A percentile compares a stretch with the other conserved stretches of the same genome.
Evolutionary conservation across 2,113 vertebrate genomes (phyloP).

Genomic region (Poicephalus meyeri): DNA sequence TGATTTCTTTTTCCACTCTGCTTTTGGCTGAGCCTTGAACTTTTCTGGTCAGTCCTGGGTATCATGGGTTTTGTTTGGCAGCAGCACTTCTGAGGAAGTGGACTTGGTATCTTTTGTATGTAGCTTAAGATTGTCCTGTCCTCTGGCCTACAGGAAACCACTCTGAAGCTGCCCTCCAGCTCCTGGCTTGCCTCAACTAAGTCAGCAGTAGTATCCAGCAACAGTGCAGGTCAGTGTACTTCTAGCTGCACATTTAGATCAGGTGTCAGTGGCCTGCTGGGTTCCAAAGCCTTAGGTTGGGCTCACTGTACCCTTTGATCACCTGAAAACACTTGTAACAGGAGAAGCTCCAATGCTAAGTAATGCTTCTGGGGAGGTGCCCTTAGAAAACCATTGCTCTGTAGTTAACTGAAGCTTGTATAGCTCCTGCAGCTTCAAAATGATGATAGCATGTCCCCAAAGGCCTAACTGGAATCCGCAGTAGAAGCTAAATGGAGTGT

Average conservation of each 20-base stretch:
- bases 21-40: background rate
- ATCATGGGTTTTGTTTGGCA: background rate
- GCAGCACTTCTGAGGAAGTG: background rate
- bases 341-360: background rate
- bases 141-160: background rate
- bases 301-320: background rate
- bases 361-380: background rate
- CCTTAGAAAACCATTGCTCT: background rate
- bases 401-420: background rate
- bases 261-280: background rate
- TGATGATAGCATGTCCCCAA: background rate
- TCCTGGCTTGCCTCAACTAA: background rate
- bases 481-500: background rate
- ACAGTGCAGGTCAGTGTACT: slow-evolving; percentile 19
- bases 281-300: background rate
- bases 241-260: background rate
- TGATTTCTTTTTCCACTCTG: background rate
- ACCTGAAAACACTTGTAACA: background rate
- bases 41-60: background rate
- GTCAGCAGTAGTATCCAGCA: background rate
- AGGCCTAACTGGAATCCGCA: background rate
- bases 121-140: background rate
- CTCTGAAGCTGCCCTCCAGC: background rate
- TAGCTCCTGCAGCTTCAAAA: slow-evolving; percentile 22
- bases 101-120: background rate